phyloP scores from a whole-genome alignment of 2,797 vertebrate species.

The Heterohyrax brucei region DNA sequence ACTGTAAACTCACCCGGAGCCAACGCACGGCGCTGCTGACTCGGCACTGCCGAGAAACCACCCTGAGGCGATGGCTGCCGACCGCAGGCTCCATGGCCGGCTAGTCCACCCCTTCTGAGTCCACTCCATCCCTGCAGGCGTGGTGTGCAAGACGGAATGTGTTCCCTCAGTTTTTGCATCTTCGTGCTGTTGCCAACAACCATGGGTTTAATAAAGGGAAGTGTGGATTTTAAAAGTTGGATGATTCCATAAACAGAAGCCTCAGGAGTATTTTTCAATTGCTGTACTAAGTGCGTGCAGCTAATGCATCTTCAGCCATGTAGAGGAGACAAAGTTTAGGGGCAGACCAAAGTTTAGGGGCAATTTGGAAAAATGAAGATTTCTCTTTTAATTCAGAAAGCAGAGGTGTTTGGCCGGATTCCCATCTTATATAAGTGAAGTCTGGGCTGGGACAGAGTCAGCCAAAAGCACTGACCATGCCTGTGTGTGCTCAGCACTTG shows the following conservation, averaged over 20 bases:
- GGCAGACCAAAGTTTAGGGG: accelerated
- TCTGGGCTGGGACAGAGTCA: not conserved
- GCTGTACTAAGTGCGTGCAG: no score
- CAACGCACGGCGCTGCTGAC: slow-evolving; percentile 61
- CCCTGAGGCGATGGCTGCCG: slow-evolving; percentile 74
- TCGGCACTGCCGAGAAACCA: slow-evolving; percentile 74
- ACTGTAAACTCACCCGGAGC: slow-evolving; percentile 45
- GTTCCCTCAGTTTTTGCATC: slow-evolving; percentile 75
- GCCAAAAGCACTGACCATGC: accelerated
- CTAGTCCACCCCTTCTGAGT: slow-evolving; percentile 77
- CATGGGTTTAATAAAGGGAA: not conserved
- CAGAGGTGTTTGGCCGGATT: not conserved
- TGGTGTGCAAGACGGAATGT: slow-evolving; percentile 63
- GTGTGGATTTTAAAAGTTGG: not conserved
- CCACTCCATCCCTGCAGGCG: slow-evolving; percentile 70
- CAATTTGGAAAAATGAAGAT: not conserved
- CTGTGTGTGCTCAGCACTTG: not conserved
- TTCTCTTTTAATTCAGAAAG: not conserved
- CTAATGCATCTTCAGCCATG: not conserved
- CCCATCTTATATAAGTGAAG: not conserved
- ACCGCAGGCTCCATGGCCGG: slow-evolving; percentile 79
- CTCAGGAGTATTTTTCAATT: not conserved
- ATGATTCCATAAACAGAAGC: not conserved
- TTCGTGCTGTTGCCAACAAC: not conserved
- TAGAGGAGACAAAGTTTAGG: not conserved